Evolutionary conservation across 2,797 vertebrate species (phyloP), one percentile per base, ranked within the genome.

Genomic region (Propithecus perrieri): DNA sequence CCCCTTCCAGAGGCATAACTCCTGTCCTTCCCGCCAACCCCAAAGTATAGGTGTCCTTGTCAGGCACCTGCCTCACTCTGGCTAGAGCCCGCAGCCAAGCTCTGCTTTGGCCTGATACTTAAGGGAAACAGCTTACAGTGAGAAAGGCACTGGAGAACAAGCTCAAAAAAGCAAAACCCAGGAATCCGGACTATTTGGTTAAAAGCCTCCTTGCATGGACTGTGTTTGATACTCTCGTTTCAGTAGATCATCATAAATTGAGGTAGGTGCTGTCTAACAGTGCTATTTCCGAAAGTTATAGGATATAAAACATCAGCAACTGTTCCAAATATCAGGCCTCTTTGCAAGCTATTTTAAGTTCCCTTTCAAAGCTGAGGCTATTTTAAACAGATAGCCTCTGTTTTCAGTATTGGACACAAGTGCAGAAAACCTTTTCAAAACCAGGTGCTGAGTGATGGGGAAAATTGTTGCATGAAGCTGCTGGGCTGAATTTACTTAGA

Each of bases 21-120:
- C 89, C 79, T 59, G n/a, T 95, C 96, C 67, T 97, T 85, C 55
- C 69, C 74, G 89, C 87, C 93, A 97, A 87, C 41, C 67, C 72
- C 85, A 72, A 38, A 94, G 75, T 17, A 53, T 38, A 67, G 84
- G 35, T 90, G 74, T 41, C 74, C 43, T 89, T 67, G 38, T 81
- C 86, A 53, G 33, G 81, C 0, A 4, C 4, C 63, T 72, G 53
- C 78, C 22, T 78, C 71, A 48, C 30, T 41, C 41, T 2, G n/a
- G 74, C 88, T 65, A 43, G 35, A 89, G 35, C 79, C 43, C 35
- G 2, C 11, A 48, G 65, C 83, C 28, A 61, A 72, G 43, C 50
- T 46, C 57, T 71, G 69, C 71, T 71, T 79, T 65, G 86, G 93
- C 33, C n/a, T 48, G 38, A 84, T 46, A 43, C 91, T 74, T 74